These are phyloP conservation scores for Aphis gossypii DNA, from an alignment of 1,140 invertebrate genomes.

Conservation along the genomic window DNA sequence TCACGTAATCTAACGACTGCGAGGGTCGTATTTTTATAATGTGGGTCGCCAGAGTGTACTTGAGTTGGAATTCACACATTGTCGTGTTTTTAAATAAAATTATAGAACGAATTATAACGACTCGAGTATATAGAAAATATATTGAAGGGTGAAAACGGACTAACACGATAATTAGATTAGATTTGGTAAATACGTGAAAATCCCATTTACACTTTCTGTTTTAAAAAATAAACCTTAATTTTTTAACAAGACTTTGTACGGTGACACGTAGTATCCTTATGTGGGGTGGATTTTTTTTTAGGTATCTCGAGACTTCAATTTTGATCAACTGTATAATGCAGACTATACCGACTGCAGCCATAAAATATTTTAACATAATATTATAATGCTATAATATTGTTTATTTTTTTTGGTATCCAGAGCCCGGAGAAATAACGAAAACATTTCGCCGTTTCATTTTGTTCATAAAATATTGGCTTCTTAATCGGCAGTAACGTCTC, in stretches of 20 bases:
- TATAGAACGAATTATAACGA: background rate
- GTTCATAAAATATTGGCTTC: background rate
- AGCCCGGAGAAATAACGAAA: background rate
- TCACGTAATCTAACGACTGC: background rate
- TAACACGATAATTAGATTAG: slow-evolving; percentile 24
- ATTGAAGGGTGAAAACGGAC: background rate
- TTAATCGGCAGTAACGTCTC: background rate
- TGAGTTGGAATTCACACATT: slow-evolving; percentile 15
- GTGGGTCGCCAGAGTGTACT: background rate
- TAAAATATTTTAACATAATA: slow-evolving; percentile 20
- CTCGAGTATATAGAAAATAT: background rate
- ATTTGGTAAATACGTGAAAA: background rate
- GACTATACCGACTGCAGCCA: background rate
- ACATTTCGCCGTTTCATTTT: background rate
- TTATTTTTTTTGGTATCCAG: background rate
- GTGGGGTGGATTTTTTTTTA: background rate
- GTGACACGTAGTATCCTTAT: background rate
- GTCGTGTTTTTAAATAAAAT: slow-evolving; percentile 6
- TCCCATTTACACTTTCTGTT: background rate
- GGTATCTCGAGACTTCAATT: background rate
- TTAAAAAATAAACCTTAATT: background rate
- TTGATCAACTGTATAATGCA: background rate
- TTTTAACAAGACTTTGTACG: background rate
- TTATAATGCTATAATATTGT: background rate
- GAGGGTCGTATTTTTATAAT: background rate